These are phyloP conservation scores for Neodiprion fabricii DNA, from an alignment of 1,140 invertebrate species.

Conservation along the genomic window DNA sequence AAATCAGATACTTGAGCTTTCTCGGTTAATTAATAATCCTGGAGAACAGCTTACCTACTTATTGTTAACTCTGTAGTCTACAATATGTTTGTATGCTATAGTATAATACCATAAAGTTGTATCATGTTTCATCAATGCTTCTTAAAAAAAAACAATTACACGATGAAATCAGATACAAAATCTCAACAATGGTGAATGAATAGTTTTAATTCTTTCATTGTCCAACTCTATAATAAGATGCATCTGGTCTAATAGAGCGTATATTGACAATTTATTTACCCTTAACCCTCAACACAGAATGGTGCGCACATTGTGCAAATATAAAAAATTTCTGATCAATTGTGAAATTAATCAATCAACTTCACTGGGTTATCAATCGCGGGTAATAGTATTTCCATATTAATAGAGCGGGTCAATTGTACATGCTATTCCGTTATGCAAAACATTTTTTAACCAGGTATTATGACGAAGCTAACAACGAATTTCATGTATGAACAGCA, in stretches of 20 bases:
- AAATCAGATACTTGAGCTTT: not conserved
- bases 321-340: no score
- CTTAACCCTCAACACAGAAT: not conserved
- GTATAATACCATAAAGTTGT: not conserved
- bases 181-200: not conserved
- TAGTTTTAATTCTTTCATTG: not conserved
- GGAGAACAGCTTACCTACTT: slow-evolving; percentile 3
- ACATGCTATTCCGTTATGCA: no score
- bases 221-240: no score
- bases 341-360: no score
- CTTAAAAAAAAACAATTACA: not conserved
- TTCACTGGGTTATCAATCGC: no score
- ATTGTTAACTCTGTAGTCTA: not conserved
- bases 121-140: not conserved
- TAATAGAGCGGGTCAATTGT: no score
- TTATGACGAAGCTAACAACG: no score
- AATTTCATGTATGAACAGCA: no score
- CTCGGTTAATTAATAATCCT: not conserved
- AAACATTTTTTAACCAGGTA: no score
- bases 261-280: not conserved
- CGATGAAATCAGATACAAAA: not conserved
- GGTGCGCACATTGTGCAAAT: no score
- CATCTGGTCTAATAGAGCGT: no score
- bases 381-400: no score
- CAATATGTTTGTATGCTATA: not conserved